phyloP scores from a whole-genome alignment of 2,888 invertebrate species.

The Cheilosia vulpina region DNA sequence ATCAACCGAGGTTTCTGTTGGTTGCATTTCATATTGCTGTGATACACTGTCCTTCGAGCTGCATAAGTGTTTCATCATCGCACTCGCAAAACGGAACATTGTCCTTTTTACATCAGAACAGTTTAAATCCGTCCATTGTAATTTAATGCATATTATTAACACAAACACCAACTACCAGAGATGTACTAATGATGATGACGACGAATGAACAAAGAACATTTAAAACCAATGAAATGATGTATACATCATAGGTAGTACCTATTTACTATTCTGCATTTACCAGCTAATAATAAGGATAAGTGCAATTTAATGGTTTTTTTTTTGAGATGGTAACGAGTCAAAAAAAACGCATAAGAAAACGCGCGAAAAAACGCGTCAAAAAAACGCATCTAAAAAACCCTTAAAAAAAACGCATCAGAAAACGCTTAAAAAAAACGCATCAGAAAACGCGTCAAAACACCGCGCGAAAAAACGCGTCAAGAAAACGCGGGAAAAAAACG shows the following conservation, averaged over 20 bases:
- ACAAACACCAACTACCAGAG: neutral
- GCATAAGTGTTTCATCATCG: conserved; percentile 1
- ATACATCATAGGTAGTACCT: no score
- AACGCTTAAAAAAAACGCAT: no score
- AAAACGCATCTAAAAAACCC: no score
- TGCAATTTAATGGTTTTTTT: neutral
- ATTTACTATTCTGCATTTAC: neutral
- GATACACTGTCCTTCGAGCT: conserved; percentile 19
- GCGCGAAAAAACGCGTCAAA: no score
- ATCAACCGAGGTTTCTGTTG: neutral
- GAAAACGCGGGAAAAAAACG: no score
- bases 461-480: no score
- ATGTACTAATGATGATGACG: neutral
- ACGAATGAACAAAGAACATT: neutral
- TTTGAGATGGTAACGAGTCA: neutral
- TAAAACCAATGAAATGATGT: neutral
- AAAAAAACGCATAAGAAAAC: no score
- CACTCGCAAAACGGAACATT: neutral
- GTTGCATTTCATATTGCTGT: neutral
- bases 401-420: no score
- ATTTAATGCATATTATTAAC: conserved; percentile 24
- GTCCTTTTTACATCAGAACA: conserved; percentile 6
- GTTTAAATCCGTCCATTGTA: conserved; percentile 13
- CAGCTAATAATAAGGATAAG: neutral
- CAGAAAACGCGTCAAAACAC: no score